Percentiles rank a stretch among this genome's conserved stretches.
Evolutionary conservation across 2,797 vertebrate species (phyloP).

Genomic region (Anolis apletophallus): DNA sequence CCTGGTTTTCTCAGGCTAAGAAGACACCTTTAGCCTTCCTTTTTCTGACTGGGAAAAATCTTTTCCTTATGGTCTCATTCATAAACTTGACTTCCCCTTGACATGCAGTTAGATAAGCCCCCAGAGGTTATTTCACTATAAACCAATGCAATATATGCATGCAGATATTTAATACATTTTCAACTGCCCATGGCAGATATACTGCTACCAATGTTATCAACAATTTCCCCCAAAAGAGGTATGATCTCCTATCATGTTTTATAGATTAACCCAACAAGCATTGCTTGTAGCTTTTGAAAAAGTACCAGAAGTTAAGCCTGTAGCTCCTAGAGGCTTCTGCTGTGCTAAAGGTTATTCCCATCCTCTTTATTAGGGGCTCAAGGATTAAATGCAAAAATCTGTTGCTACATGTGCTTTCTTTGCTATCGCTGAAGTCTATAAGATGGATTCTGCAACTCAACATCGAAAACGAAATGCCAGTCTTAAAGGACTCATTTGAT

Average conservation of each 20-base stretch:
- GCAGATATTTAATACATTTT: neutral
- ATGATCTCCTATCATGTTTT: neutral
- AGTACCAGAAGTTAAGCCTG: fast-evolving
- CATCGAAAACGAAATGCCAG: slow-evolving; percentile 55
- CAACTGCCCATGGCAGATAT: neutral
- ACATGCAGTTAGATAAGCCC: neutral
- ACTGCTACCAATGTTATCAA: neutral
- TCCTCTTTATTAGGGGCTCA: neutral
- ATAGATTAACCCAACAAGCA: neutral
- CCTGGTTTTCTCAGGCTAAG: neutral
- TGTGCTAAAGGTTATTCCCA: neutral
- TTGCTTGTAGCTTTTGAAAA: slow-evolving; percentile 9
- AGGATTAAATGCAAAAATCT: slow-evolving; percentile 37
- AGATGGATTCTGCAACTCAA: slow-evolving; percentile 46
- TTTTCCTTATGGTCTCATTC: neutral
- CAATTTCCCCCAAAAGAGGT: neutral
- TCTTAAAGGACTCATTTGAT: slow-evolving; percentile 34
- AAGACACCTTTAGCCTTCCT: neutral
- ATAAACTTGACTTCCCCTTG: neutral
- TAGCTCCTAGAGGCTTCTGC: neutral
- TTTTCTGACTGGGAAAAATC: neutral
- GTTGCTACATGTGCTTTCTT: slow-evolving; percentile 24
- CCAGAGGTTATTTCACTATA: neutral
- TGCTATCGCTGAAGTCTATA: slow-evolving; percentile 8
- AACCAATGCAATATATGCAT: neutral